These are phyloP conservation scores for Agriopis aurantiaria DNA, from an alignment of 2,888 invertebrate genomes.

Conservation along the genomic window DNA sequence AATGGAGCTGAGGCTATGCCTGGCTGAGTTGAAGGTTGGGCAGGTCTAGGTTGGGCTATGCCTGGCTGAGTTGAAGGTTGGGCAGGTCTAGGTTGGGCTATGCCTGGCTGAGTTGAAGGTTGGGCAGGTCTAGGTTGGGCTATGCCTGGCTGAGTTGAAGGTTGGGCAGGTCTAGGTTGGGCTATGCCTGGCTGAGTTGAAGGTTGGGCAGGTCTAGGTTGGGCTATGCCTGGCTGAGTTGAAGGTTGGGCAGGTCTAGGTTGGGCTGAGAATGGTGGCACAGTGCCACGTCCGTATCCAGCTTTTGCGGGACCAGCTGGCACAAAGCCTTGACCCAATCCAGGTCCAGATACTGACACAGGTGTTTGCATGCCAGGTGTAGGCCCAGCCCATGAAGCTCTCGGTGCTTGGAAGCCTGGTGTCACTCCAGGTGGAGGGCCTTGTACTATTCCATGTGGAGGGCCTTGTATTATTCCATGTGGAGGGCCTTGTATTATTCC, in stretches of 20 bases:
- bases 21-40: not conserved
- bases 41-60: not conserved
- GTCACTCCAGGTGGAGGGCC: not conserved
- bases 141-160: not conserved
- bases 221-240: not conserved
- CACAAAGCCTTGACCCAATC: not conserved
- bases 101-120: too few relatives aligned
- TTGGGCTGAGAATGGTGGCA: not conserved
- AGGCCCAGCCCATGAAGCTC: not conserved
- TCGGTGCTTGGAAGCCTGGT: not conserved
- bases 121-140: too few relatives aligned
- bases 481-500: not conserved
- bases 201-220: conserved; percentile 3
- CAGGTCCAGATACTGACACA: not conserved
- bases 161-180: conserved; percentile 3
- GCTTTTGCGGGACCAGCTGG: not conserved
- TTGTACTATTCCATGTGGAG: not conserved
- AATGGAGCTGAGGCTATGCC: not conserved
- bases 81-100: too few relatives aligned
- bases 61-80: too few relatives aligned
- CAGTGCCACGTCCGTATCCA: not conserved
- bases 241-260: too few relatives aligned
- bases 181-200: not conserved
- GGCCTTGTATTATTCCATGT: not conserved
- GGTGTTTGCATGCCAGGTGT: not conserved